Evolutionary conservation across 2,797 vertebrate species (phyloP).

Genomic region (Sebastolobus alascanus): DNA sequence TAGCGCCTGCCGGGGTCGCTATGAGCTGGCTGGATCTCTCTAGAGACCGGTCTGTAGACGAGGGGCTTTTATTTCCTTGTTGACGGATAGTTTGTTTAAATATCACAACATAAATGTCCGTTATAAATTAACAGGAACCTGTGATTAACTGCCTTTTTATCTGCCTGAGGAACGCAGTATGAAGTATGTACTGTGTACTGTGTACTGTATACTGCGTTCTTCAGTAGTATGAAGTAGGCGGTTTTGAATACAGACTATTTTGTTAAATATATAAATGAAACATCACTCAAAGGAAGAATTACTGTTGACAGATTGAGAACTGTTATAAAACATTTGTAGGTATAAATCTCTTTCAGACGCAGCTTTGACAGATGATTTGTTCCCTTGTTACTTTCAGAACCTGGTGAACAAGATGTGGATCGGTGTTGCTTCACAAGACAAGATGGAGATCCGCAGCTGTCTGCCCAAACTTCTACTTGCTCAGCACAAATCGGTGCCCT

Average conservation of each 20-base stretch:
- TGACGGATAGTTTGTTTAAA: no score
- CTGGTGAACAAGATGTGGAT: constrained; percentile 99
- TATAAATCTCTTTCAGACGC: constrained; percentile 3
- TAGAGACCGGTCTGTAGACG: no score
- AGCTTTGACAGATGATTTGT: not conserved
- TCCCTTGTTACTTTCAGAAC: constrained; percentile 85
- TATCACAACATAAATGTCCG: no score
- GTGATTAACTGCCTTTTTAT: no score
- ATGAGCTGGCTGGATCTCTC: no score
- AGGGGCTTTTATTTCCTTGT: no score
- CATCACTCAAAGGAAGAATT: not conserved
- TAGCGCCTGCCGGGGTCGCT: no score
- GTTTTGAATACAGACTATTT: not conserved
- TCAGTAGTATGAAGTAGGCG: no score
- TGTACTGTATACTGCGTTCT: no score
- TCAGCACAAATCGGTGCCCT: constrained; percentile 96
- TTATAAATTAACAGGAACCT: no score
- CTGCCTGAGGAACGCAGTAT: no score
- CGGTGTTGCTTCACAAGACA: constrained; percentile 95
- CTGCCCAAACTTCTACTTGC: constrained; percentile 96
- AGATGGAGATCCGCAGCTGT: constrained; percentile 97
- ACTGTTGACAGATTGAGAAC: not conserved
- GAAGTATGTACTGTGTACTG: no score
- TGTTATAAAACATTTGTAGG: not conserved
- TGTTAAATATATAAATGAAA: not conserved